phyloP scores from a whole-genome alignment of 2,113 vertebrate genomes.

The Oenanthe melanoleuca region DNA sequence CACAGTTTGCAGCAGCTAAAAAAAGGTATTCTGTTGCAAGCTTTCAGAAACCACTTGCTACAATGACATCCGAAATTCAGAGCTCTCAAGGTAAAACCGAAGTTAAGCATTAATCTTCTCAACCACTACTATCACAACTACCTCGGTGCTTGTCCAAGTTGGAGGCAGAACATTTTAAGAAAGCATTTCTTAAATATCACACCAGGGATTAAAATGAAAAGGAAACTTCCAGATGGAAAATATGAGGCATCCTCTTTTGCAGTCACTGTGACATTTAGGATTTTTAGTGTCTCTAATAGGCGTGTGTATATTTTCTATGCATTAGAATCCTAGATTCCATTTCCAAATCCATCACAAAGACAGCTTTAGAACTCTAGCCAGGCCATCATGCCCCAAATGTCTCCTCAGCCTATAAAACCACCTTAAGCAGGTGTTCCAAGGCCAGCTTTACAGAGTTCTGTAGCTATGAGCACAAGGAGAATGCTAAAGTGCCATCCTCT shows the following conservation, averaged over 20 bases:
- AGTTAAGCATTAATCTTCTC: neutral
- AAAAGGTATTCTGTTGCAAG: neutral
- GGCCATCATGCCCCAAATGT: neutral
- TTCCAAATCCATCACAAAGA: neutral
- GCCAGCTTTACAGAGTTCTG: neutral
- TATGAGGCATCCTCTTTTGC: neutral
- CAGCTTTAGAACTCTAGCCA: neutral
- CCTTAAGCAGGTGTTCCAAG: neutral
- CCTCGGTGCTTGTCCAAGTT: neutral
- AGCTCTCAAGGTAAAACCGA: neutral
- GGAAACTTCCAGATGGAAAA: neutral
- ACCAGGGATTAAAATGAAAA: neutral
- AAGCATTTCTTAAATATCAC: neutral
- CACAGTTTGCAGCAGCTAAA: neutral
- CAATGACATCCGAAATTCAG: neutral
- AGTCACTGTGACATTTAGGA: neutral
- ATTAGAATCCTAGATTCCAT: neutral
- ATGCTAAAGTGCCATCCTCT: neutral
- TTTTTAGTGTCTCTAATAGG: neutral
- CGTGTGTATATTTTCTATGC: neutral
- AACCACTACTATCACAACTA: neutral
- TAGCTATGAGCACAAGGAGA: neutral
- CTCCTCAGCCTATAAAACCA: neutral
- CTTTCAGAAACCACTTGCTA: neutral
- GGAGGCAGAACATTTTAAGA: neutral